Evolutionary conservation across 2,888 invertebrate genomes (phyloP).

Genomic region (Trichogramma dendrolimi): DNA sequence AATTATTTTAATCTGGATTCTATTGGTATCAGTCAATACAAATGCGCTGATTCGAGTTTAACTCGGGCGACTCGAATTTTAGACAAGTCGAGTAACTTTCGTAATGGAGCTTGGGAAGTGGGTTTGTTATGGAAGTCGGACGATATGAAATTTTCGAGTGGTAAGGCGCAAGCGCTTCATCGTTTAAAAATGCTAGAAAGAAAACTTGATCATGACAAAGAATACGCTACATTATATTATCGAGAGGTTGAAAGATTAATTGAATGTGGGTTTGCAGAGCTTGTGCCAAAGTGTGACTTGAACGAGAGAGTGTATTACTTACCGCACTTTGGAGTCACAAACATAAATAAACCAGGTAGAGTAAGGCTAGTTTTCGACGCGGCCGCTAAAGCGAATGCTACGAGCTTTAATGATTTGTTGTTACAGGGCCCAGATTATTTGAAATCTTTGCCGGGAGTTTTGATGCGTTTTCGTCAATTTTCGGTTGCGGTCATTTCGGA

Average conservation of each 20-base stretch:
- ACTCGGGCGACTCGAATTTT: not conserved
- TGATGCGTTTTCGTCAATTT: slow-evolving; percentile 42
- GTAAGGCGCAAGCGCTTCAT: not conserved
- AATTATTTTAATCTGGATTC: not conserved
- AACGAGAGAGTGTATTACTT: slow-evolving; percentile 27
- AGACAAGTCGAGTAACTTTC: too few relatives aligned
- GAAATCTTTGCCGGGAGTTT: slow-evolving; percentile 37
- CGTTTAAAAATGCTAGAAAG: slow-evolving; percentile 9
- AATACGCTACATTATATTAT: slow-evolving; percentile 21
- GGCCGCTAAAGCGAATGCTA: slow-evolving; percentile 30
- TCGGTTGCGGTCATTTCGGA: slow-evolving; percentile 39
- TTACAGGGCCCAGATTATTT: slow-evolving; percentile 40
- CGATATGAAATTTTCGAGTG: too few relatives aligned
- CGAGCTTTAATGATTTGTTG: slow-evolving; percentile 33
- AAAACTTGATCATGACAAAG: slow-evolving; percentile 16
- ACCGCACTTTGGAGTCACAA: slow-evolving; percentile 31
- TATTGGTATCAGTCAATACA: not conserved
- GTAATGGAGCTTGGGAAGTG: too few relatives aligned
- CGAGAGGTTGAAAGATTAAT: slow-evolving; percentile 18
- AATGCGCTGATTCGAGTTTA: not conserved
- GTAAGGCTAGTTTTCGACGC: slow-evolving; percentile 37
- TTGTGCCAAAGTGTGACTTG: not conserved
- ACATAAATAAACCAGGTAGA: slow-evolving; percentile 31
- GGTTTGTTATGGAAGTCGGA: too few relatives aligned
- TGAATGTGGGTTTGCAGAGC: slow-evolving; percentile 19